These are phyloP conservation scores for Eubasilissa regina DNA, from an alignment of 1,140 invertebrate genomes.

Conservation along the genomic window DNA sequence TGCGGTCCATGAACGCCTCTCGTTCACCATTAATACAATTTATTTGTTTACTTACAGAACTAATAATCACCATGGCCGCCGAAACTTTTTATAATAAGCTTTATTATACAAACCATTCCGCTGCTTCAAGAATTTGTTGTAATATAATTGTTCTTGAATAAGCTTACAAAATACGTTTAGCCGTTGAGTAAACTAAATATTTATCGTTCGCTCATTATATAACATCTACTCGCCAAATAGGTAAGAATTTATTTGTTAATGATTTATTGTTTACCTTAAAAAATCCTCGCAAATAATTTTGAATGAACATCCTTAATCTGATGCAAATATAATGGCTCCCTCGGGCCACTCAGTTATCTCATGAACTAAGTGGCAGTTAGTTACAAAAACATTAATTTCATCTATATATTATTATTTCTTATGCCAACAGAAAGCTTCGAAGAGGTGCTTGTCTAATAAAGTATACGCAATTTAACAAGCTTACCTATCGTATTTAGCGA, in stretches of 20 bases:
- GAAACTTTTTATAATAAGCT: not conserved
- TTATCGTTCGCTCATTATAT: slow-evolving; percentile 19
- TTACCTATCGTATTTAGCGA: not conserved
- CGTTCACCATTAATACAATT: slow-evolving; percentile 13
- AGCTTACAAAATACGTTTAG: too few relatives aligned
- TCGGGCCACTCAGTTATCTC: slow-evolving; percentile 51
- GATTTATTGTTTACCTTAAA: slow-evolving; percentile 37
- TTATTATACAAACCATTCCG: not conserved
- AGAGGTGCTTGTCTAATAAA: not conserved
- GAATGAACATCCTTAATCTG: slow-evolving; percentile 58
- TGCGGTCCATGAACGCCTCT: slow-evolving; percentile 7
- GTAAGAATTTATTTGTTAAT: slow-evolving; percentile 25
- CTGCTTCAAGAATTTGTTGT: not conserved
- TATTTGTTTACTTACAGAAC: slow-evolving; percentile 12
- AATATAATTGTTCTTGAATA: not conserved
- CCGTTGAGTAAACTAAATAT: not conserved
- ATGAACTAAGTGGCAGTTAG: slow-evolving; percentile 55
- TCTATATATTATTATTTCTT: slow-evolving; percentile 25
- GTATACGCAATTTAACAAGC: not conserved
- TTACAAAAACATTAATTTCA: slow-evolving; percentile 28
- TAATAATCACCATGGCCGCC: slow-evolving; percentile 1
- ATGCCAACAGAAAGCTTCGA: slow-evolving; percentile 13
- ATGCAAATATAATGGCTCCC: slow-evolving; percentile 58
- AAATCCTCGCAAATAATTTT: slow-evolving; percentile 48
- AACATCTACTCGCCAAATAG: slow-evolving; percentile 4